Evolutionary conservation across 2,113 vertebrate genomes (phyloP), one percentile per base, ranked within the genome.

Genomic region (Ictalurus punctatus): DNA sequence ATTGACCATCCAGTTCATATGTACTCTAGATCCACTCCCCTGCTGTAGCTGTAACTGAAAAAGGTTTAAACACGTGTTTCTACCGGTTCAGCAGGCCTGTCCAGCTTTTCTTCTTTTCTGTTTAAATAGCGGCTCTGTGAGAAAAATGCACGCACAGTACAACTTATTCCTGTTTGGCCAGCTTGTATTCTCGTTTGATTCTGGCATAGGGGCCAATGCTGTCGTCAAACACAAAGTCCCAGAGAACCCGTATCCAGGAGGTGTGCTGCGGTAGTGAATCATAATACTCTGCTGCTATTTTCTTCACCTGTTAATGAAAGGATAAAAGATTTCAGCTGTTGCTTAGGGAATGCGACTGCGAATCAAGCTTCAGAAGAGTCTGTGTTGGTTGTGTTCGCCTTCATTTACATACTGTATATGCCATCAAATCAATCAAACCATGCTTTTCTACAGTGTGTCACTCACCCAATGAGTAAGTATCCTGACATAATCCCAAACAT

Each of bases 141-240:
- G 63, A 74, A 86, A 83, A 30, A 76, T 56, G 61, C 37, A 40
- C 80, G n/a, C 40, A 44, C 69, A 23, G 25, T 71, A 78, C 2
- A 79, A 27, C 63, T 93, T 88, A 96, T 79, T 91, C 93, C 82
- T 91, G 87, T 88, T 96, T 94, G 3, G 89, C 97, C 63, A 97
- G 91, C 92, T 96, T 97, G 94, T 94, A 98, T n/a, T 95, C 90
- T 91, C 98, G 95, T 93, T 99, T 99, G 91, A 99, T 95, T 92
- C 98, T 95, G 86, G 97, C 94, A 0, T 97, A 99, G 61, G 98
- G 98, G 5, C 98, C 97, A 65, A 99, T 94, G 91, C 93, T 95
- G 91, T 99, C 96, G 81, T 99, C 96, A 25, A 98, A 98, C 89
- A 99, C 96, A 87, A 99, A 99, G 92, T 99, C 97, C 98, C 98